Evolutionary conservation across 2,888 invertebrate genomes (phyloP).

Genomic region (Hesperia comma): DNA sequence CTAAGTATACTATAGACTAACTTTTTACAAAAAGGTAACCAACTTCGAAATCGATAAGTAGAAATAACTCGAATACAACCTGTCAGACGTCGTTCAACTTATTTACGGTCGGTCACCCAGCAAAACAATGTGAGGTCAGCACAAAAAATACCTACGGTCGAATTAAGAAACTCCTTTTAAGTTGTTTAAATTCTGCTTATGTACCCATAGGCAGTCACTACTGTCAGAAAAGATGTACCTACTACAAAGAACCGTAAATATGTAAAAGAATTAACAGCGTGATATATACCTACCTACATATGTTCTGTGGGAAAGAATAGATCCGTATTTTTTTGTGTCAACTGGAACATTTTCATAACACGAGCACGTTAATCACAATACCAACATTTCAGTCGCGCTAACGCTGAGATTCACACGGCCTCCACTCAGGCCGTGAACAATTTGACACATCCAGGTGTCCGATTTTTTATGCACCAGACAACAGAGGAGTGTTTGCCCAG

Average conservation of each 20-base stretch:
- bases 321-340: constrained; percentile 25
- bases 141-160: too few species aligned
- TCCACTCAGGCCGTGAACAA: constrained; percentile 77
- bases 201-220: too few species aligned
- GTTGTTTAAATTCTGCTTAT: not conserved
- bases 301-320: constrained; percentile 22
- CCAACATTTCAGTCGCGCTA: constrained; percentile 44
- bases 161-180: too few species aligned
- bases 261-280: not conserved
- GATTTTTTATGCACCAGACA: constrained; percentile 76
- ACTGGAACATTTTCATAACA: constrained; percentile 42
- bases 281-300: not conserved
- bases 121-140: too few species aligned
- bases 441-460: constrained; percentile 84
- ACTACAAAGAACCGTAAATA: too few species aligned
- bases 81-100: too few species aligned
- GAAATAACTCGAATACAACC: too few species aligned
- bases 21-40: too few species aligned
- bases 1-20: too few species aligned
- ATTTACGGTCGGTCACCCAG: too few species aligned
- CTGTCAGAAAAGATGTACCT: too few species aligned
- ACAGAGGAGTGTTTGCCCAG: constrained; percentile 68
- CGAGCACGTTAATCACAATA: constrained; percentile 48
- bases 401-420: constrained; percentile 71
- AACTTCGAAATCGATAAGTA: too few species aligned